These are phyloP conservation scores for Zootermopsis nevadensis DNA, from an alignment of 2,888 invertebrate species.

Conservation along the genomic window DNA sequence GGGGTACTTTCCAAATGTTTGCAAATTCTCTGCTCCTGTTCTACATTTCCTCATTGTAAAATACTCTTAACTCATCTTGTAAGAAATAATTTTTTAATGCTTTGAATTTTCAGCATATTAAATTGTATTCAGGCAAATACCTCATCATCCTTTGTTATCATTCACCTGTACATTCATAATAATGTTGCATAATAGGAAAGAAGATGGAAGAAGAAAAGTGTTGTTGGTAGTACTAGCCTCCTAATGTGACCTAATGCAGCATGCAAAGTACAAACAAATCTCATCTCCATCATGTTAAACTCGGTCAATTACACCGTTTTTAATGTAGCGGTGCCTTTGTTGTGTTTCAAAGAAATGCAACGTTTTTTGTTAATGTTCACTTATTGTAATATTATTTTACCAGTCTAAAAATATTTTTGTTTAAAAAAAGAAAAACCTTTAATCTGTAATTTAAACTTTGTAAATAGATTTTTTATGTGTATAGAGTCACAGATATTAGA, in stretches of 20 bases:
- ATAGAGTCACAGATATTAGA: background rate
- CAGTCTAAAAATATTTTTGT: conserved; percentile 12
- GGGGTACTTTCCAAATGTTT: too few species aligned
- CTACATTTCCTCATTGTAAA: too few species aligned
- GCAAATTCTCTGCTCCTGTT: too few species aligned
- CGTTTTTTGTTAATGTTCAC: conserved; percentile 24
- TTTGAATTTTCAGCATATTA: background rate
- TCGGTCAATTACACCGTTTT: conserved; percentile 38
- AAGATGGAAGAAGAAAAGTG: background rate
- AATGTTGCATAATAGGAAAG: background rate
- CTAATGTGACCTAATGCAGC: background rate
- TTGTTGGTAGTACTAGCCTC: background rate
- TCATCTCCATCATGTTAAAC: conserved; percentile 2
- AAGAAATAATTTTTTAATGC: too few species aligned
- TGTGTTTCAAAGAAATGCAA: conserved; percentile 41
- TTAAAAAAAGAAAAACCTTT: background rate
- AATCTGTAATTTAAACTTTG: conserved; percentile 24
- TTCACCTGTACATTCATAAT: conserved; percentile 7
- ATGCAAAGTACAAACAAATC: conserved; percentile 23
- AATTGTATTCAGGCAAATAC: conserved; percentile 1
- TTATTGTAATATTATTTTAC: conserved; percentile 18
- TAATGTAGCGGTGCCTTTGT: conserved; percentile 31
- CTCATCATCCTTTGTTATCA: background rate
- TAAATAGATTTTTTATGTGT: conserved; percentile 10
- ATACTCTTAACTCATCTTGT: too few species aligned